Evolutionary conservation across 2,113 vertebrate genomes (phyloP).

Genomic region (Entelurus aequoreus): DNA sequence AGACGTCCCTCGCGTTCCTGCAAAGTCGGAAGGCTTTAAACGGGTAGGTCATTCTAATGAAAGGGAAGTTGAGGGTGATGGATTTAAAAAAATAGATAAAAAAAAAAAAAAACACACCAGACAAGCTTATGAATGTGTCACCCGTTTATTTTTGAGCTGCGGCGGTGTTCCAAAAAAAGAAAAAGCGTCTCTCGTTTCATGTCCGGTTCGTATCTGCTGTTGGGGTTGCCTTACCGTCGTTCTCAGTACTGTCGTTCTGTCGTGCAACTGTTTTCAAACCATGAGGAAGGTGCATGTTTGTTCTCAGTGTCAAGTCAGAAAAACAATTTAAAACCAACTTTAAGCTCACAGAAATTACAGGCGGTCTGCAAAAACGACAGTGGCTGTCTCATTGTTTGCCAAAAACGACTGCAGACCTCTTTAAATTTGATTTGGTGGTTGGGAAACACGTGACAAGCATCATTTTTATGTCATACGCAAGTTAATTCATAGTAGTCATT

Average conservation of each 20-base stretch:
- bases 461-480: neutral
- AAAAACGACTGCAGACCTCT: neutral
- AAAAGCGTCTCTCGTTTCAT: neutral
- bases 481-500: too few species aligned
- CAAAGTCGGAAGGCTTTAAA: too few species aligned
- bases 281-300: neutral
- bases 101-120: neutral
- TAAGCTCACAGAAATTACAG: too few species aligned
- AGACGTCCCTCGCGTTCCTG: too few species aligned
- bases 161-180: too few species aligned
- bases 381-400: neutral
- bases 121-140: conserved; percentile 3
- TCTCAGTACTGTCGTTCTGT: conserved; percentile 46
- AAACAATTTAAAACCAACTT: neutral
- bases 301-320: conserved; percentile 13
- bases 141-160: neutral
- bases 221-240: conserved; percentile 59
- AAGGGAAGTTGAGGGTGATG: too few species aligned
- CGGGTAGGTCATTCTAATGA: too few species aligned
- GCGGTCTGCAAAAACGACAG: too few species aligned
- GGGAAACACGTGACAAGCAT: neutral
- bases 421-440: neutral
- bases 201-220: conserved; percentile 32
- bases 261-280: conserved; percentile 5
- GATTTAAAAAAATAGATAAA: too few species aligned